Evolutionary conservation across 2,888 invertebrate genomes (phyloP).

Genomic region (Aspidiotus destructor): DNA sequence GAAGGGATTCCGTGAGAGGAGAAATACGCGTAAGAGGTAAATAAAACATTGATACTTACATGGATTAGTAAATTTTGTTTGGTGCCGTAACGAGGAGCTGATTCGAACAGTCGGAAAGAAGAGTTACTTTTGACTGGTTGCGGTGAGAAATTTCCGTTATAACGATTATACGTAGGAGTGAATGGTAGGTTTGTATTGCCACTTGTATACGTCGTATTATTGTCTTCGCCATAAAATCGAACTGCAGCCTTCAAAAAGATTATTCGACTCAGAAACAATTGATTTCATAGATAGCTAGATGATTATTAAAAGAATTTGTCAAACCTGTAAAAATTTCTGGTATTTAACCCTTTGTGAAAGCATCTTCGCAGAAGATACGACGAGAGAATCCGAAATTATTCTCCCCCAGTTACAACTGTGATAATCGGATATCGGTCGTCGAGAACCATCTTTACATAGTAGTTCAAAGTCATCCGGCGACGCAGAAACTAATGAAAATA

Average conservation of each 20-base stretch:
- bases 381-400: constrained; percentile 72
- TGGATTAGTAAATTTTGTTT: constrained; percentile 69
- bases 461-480: constrained; percentile 64
- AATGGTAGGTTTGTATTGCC: not conserved
- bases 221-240: constrained; percentile 7
- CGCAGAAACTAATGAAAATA: constrained; percentile 49
- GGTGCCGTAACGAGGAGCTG: constrained; percentile 55
- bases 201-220: constrained; percentile 16
- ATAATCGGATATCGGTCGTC: constrained; percentile 58
- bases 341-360: constrained; percentile 46
- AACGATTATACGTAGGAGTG: constrained; percentile 21
- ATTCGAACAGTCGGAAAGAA: constrained; percentile 63
- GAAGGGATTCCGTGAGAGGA: not conserved
- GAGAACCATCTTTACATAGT: constrained; percentile 68
- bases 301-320: not conserved
- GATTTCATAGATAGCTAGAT: not conserved
- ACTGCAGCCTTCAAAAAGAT: constrained; percentile 1
- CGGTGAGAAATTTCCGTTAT: constrained; percentile 4
- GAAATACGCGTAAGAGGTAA: no score
- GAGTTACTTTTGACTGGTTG: constrained; percentile 6
- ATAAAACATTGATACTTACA: constrained; percentile 45
- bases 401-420: constrained; percentile 74
- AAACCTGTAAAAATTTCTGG: constrained; percentile 42
- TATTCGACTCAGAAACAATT: no score
- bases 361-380: constrained; percentile 70